Evolutionary conservation across 2,888 invertebrate species (phyloP).

Genomic region (Cryptocephalus primarius): DNA sequence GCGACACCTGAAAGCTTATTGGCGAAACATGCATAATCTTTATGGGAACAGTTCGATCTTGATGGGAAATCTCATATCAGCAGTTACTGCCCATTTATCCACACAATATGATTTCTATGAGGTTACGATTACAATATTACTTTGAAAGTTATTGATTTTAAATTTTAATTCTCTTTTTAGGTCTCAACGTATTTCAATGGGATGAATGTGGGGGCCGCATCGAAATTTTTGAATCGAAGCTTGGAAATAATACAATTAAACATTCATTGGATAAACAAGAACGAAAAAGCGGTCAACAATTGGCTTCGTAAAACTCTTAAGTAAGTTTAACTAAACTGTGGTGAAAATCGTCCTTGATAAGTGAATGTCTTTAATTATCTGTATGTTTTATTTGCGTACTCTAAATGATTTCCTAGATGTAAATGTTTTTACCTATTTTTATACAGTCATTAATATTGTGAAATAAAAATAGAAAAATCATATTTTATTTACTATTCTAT

Average conservation of each 20-base stretch:
- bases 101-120: slow-evolving; percentile 65
- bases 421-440: no score
- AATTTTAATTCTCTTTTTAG: slow-evolving; percentile 17
- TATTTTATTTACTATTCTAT: no score
- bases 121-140: slow-evolving; percentile 34
- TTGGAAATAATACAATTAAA: slow-evolving; percentile 72
- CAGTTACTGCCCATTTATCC: slow-evolving; percentile 55
- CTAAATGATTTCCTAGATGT: no score
- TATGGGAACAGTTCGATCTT: slow-evolving; percentile 54
- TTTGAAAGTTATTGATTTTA: slow-evolving; percentile 1
- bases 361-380: no score
- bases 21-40: slow-evolving; percentile 50
- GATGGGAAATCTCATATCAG: slow-evolving; percentile 52
- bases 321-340: background rate
- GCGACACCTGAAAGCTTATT: slow-evolving; percentile 61
- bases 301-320: slow-evolving; percentile 19
- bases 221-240: slow-evolving; percentile 55
- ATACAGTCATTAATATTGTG: no score
- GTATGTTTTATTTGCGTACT: no score
- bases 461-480: no score
- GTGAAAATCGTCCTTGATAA: no score
- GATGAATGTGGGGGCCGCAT: slow-evolving; percentile 37
- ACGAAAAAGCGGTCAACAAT: slow-evolving; percentile 43
- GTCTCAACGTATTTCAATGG: slow-evolving; percentile 37
- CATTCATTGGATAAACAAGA: slow-evolving; percentile 64